Evolutionary conservation across 2,113 vertebrate genomes (phyloP).

Genomic region (Zapornia atra): DNA sequence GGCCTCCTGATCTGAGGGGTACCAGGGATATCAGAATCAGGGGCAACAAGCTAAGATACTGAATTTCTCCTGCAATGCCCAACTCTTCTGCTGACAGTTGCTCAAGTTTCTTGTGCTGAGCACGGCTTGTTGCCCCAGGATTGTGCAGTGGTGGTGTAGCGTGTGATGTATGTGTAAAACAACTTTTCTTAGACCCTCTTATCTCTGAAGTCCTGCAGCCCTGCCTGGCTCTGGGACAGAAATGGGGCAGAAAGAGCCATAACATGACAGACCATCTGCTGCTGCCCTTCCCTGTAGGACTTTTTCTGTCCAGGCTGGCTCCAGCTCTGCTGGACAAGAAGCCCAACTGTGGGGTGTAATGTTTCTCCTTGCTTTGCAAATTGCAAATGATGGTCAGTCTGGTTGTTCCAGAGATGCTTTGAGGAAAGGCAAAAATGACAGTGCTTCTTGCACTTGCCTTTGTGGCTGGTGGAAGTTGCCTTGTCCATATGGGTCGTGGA

Average conservation of each 20-base stretch:
- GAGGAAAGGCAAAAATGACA: not conserved
- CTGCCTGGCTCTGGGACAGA: not conserved
- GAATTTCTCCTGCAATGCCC: not conserved
- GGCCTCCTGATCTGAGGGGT: not conserved
- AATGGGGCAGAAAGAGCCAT: rapidly evolving
- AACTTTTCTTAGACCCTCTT: not conserved
- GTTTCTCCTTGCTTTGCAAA: not conserved
- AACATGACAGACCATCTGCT: not conserved
- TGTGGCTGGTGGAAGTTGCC: not conserved
- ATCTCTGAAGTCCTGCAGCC: not conserved
- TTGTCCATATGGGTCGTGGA: rapidly evolving
- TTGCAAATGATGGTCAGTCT: not conserved
- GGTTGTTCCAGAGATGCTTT: not conserved
- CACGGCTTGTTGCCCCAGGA: rapidly evolving
- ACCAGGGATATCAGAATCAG: not conserved
- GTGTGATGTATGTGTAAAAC: rapidly evolving
- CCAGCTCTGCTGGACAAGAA: not conserved
- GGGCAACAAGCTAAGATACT: not conserved
- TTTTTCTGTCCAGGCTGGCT: not conserved
- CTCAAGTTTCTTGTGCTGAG: not conserved
- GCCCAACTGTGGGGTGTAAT: not conserved
- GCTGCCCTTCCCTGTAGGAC: not conserved
- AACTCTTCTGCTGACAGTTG: not conserved
- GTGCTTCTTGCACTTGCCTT: not conserved
- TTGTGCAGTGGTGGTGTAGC: rapidly evolving